Percentiles rank a stretch among this genome's conserved stretches.
Evolutionary conservation across 2,797 vertebrate species (phyloP).

Genomic region (Cirrhinus molitorella): DNA sequence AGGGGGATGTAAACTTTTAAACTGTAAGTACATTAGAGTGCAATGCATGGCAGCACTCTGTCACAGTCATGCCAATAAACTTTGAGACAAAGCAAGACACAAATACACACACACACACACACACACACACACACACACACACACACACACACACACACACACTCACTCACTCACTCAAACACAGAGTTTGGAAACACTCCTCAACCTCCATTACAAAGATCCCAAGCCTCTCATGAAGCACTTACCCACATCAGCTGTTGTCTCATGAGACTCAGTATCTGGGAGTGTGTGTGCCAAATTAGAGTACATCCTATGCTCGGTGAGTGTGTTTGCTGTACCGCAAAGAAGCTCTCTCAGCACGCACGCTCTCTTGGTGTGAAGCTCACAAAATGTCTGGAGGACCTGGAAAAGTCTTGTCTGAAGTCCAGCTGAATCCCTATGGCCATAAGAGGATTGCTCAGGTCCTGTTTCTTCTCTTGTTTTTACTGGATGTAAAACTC

Average conservation of each 20-base stretch:
- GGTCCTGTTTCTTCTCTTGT: slow-evolving; percentile 16
- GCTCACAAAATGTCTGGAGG: slow-evolving; percentile 65
- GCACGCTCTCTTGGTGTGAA: slow-evolving; percentile 62
- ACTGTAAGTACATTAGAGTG: not conserved
- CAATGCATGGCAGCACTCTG: not conserved
- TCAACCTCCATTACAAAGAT: slow-evolving; percentile 4
- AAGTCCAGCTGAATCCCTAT: slow-evolving; percentile 45
- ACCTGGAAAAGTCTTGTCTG: slow-evolving; percentile 58
- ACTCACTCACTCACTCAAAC: not conserved
- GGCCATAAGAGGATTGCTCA: slow-evolving; percentile 1
- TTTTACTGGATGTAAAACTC: slow-evolving; percentile 38
- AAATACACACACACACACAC: too few species aligned
- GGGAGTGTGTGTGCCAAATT: slow-evolving; percentile 43
- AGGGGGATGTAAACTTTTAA: too few species aligned
- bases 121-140: not conserved
- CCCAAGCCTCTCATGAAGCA: slow-evolving; percentile 10
- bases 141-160: not conserved
- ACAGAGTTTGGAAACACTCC: not conserved
- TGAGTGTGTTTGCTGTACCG: slow-evolving; percentile 43
- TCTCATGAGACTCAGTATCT: slow-evolving; percentile 49
- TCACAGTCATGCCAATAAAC: not conserved
- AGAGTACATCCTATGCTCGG: slow-evolving; percentile 6
- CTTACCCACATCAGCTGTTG: slow-evolving; percentile 51
- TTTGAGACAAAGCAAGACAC: not conserved
- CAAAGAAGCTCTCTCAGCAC: slow-evolving; percentile 66